phyloP scores from a whole-genome alignment of 2,113 vertebrate genomes.

The Acanthochromis polyacanthus region DNA sequence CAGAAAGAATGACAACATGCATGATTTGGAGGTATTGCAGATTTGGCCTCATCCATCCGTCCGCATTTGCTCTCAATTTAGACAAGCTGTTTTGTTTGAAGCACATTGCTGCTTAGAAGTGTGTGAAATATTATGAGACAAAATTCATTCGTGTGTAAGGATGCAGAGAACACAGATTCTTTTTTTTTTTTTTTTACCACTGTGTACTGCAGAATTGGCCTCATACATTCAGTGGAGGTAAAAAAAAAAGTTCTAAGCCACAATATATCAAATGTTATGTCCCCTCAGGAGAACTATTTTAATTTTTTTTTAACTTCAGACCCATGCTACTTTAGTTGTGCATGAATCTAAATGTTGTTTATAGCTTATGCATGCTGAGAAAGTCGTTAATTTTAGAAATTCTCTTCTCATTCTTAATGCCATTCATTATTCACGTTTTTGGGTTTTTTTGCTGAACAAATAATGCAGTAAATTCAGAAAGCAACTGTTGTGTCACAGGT shows the following conservation, averaged over 20 bases:
- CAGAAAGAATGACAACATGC: constrained; percentile 51
- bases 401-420: too few species aligned
- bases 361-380: too few species aligned
- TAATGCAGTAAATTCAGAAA: too few species aligned
- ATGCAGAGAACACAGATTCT: constrained; percentile 40
- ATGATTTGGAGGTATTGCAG: constrained; percentile 34
- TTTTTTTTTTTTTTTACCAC: constrained; percentile 26
- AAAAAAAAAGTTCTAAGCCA: constrained; percentile 10
- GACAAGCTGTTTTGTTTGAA: constrained; percentile 54
- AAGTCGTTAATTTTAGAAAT: too few species aligned
- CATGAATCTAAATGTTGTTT: too few species aligned
- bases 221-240: constrained; percentile 12
- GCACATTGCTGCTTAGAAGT: constrained; percentile 34
- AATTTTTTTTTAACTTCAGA: too few species aligned
- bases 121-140: constrained; percentile 58
- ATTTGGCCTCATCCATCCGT: constrained; percentile 55
- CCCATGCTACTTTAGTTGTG: too few species aligned
- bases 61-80: constrained; percentile 48
- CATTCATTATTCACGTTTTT: too few species aligned
- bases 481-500: too few species aligned
- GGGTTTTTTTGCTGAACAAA: too few species aligned
- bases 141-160: constrained; percentile 46
- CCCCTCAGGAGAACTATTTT: not conserved
- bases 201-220: constrained; percentile 4
- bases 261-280: constrained; percentile 4